These are phyloP conservation scores for Cotesia typhae DNA, from an alignment of 1,140 invertebrate species.

Conservation along the genomic window DNA sequence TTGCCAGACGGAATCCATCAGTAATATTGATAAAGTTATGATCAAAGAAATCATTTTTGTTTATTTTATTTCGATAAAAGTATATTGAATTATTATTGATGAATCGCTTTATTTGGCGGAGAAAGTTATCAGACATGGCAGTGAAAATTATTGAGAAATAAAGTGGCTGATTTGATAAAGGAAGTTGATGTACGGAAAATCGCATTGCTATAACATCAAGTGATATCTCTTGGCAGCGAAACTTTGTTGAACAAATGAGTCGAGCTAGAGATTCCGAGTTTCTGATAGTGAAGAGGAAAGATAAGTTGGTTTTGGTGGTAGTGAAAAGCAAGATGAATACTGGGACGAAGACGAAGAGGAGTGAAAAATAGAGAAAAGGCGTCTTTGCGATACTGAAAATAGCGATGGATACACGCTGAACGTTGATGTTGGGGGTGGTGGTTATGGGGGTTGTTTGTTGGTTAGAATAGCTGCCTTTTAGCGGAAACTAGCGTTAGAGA, in stretches of 20 bases:
- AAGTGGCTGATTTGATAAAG: no score
- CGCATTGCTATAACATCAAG: conserved; percentile 7
- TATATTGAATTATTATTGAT: not conserved
- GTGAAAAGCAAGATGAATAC: conserved; percentile 28
- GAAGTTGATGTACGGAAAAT: conserved; percentile 14
- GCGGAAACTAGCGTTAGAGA: conserved; percentile 2
- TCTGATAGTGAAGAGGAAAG: conserved; percentile 42
- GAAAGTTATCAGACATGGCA: no score
- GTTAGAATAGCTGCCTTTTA: conserved; percentile 23
- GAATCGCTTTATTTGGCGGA: not conserved
- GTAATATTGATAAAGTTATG: conserved; percentile 12
- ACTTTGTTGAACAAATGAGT: conserved; percentile 48
- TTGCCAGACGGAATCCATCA: conserved; percentile 10
- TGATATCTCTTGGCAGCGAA: conserved; percentile 26
- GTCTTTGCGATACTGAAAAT: conserved; percentile 32
- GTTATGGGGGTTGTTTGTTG: no score
- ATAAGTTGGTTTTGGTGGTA: conserved; percentile 45
- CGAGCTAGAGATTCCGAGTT: conserved; percentile 30
- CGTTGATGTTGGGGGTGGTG: conserved; percentile 31
- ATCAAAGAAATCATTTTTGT: not conserved
- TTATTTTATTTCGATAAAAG: not conserved
- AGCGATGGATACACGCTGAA: conserved; percentile 24
- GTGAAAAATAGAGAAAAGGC: conserved; percentile 15
- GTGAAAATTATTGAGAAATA: not conserved
- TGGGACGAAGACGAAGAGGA: conserved; percentile 11